Percentiles rank a stretch among this genome's conserved stretches.
Conservation (phyloP, 2,113 vertebrate genomes). For the Phoenicopterus ruber region DNA sequence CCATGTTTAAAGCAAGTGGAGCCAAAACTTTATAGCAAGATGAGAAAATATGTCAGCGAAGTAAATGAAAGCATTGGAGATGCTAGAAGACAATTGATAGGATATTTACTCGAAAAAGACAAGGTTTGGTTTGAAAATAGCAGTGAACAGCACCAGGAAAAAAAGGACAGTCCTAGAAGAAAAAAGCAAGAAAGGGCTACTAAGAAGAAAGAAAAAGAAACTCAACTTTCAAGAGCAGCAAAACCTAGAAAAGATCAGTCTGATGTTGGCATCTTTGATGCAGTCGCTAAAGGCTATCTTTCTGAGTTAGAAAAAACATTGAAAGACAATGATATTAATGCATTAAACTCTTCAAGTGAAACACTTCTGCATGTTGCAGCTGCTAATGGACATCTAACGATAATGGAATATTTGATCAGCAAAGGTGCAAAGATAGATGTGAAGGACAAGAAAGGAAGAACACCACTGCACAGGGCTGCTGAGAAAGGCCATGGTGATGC, state of each 20-base stretch:
- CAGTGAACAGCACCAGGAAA: background rate
- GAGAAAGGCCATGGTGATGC: constrained; percentile 58
- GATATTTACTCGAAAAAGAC: constrained; percentile 80
- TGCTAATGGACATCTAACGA: constrained; percentile 48
- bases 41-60: constrained; percentile 69
- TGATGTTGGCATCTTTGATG: constrained; percentile 29
- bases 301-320: constrained; percentile 54
- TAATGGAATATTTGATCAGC: constrained; percentile 69
- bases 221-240: background rate
- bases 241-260: background rate
- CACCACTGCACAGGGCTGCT: constrained; percentile 76
- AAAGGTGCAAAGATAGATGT: constrained; percentile 69
- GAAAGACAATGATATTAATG: constrained; percentile 40
- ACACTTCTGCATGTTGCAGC: constrained; percentile 77
- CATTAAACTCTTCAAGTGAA: constrained; percentile 50
- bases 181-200: background rate
- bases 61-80: constrained; percentile 72
- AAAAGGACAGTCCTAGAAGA: background rate
- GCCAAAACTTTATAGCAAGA: constrained; percentile 74
- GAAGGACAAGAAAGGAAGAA: constrained; percentile 68
- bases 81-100: constrained; percentile 77
- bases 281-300: constrained; percentile 53
- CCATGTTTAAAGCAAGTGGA: constrained; percentile 81
- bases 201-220: constrained; percentile 7
- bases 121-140: constrained; percentile 24